Percentiles rank a stretch among this genome's conserved stretches.
Conservation (phyloP, 1,140 invertebrate species). For the Drosophila micromelanica region DNA sequence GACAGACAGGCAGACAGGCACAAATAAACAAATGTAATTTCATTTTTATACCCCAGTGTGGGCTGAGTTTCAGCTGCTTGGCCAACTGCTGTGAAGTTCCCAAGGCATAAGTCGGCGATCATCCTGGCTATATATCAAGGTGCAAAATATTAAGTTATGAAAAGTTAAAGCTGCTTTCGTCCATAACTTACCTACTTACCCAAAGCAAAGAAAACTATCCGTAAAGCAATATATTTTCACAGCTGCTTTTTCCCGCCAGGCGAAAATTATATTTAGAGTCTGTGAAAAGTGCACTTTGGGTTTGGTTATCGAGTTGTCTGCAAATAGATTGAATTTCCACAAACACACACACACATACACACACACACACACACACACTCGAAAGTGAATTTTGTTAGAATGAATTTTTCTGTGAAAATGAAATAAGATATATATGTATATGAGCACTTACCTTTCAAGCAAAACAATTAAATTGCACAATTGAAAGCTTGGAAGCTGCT, state of each 20-base stretch:
- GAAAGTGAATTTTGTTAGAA: neutral
- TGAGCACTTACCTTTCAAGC: too few relatives aligned
- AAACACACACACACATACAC: neutral
- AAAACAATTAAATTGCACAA: too few relatives aligned
- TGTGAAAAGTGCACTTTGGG: slow-evolving; percentile 35
- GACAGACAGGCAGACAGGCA: slow-evolving; percentile 15
- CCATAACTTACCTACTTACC: slow-evolving; percentile 11
- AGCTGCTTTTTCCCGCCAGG: slow-evolving; percentile 18
- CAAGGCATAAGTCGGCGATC: slow-evolving; percentile 63
- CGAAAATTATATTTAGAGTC: slow-evolving; percentile 27
- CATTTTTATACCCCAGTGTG: slow-evolving; percentile 28
- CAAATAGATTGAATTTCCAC: slow-evolving; percentile 44
- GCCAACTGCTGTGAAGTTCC: slow-evolving; percentile 53
- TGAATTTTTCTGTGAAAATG: too few relatives aligned
- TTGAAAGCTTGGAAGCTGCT: slow-evolving; percentile 1
- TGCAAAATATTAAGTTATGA: slow-evolving; percentile 8
- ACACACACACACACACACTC: too few relatives aligned
- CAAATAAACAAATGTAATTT: slow-evolving; percentile 69
- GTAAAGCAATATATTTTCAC: slow-evolving; percentile 11
- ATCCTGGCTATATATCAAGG: slow-evolving; percentile 40
- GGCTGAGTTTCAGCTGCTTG: slow-evolving; percentile 6
- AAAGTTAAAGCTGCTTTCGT: slow-evolving; percentile 25
- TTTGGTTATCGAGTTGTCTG: slow-evolving; percentile 27
- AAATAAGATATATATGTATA: too few relatives aligned
- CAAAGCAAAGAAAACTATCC: neutral